These are phyloP conservation scores for Planiliza haematocheilus DNA, from an alignment of 2,113 vertebrate species.

Conservation along the genomic window DNA sequence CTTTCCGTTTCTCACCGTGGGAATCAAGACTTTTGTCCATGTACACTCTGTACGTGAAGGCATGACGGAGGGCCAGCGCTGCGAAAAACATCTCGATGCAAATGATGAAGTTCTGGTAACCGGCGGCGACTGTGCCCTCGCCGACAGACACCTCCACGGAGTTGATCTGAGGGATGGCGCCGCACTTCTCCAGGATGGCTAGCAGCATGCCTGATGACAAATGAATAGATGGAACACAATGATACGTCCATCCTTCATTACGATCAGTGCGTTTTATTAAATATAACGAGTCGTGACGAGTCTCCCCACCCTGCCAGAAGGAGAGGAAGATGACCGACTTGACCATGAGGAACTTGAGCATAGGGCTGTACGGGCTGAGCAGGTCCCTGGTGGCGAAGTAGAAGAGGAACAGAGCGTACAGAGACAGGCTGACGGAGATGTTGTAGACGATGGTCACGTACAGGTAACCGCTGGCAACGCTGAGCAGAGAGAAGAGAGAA, in stretches of 20 bases:
- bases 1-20: constrained; percentile 85
- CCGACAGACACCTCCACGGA: constrained; percentile 90
- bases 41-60: constrained; percentile 95
- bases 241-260: too few relatives aligned
- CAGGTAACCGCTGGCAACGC: constrained; percentile 93
- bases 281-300: fast-evolving
- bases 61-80: constrained; percentile 91
- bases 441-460: constrained; percentile 97
- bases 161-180: constrained; percentile 95
- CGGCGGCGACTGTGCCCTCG: constrained; percentile 95
- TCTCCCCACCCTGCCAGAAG: constrained; percentile 94
- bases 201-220: constrained; percentile 90
- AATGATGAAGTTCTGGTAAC: constrained; percentile 99
- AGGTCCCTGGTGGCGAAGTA: constrained; percentile 93
- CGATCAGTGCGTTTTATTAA: background rate
- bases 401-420: constrained; percentile 97
- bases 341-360: constrained; percentile 99
- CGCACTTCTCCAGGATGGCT: constrained; percentile 97
- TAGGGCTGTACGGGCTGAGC: constrained; percentile 93
- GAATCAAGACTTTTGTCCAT: constrained; percentile 93
- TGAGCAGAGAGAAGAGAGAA: constrained; percentile 60
- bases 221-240: background rate
- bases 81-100: constrained; percentile 99
- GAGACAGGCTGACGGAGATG: constrained; percentile 94
- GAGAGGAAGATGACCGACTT: constrained; percentile 99